Base-by-base conservation (phyloP, 2,888 invertebrate genomes). In the Phaedon cochleariae region DNA sequence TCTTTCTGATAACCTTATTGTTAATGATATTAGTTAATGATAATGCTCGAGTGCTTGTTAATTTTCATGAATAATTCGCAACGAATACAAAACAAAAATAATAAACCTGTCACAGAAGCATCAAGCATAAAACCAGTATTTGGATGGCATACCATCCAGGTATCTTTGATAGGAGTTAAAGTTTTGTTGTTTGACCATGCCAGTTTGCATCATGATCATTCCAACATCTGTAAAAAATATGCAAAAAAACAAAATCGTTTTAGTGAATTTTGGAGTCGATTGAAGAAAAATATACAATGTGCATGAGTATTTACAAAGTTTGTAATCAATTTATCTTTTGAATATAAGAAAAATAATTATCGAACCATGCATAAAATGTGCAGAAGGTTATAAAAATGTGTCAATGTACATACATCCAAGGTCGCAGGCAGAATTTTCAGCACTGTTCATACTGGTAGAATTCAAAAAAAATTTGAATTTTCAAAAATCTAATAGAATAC, bases 191-290 rank as follows among this genome's bases (percentile, higher is more conserved):
- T 94, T 94, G 91, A 94, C 93, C 94, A 95, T 94, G 88, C 94
- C 94, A 85, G 93, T 90, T 92, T 94, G 94, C 94, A 94, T 94
- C 94, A 95, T 93, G 90, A 95, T 94, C 94, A 94, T 94, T 89
- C 94, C 94, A 87, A 95, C 94, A 94, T 94, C 94, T 94, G 94
- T 83, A 92, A 92, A 92, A 90, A 90, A 90, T 87, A 86, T 86
- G 86, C 86, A 82, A 87, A 85, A 77, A 73, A 70, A 70, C 70
- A 75, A 77, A 77, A 70, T 26, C 60, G 18, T 49, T 26, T 17
- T 52, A 53, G 51, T 48, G 41, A 41, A 41, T 15, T 20, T 2
- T 49, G 59, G 18, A 34, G 10, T 49, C n/a, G 1, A n/a, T 6
- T 29, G 17, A 7, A 54, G 5, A 59, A 49, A 41, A 41, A 45